Conservation (phyloP, 2,888 invertebrate genomes). For the Heliconius erato region DNA sequence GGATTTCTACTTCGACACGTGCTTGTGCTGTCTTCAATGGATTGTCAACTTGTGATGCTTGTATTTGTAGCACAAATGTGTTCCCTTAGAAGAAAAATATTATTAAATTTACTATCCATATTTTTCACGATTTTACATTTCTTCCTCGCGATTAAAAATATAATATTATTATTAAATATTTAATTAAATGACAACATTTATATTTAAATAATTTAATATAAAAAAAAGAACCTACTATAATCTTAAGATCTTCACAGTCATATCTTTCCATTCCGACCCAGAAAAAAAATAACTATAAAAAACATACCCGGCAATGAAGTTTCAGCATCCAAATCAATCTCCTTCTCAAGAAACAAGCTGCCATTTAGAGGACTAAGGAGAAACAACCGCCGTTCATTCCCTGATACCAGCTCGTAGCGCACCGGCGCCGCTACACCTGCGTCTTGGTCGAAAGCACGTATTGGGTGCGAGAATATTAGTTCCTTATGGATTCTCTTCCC, state of each 20-base stretch:
- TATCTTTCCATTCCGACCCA: neutral
- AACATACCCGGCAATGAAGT: slow-evolving; percentile 86
- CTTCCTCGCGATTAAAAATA: neutral
- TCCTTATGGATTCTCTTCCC: slow-evolving; percentile 90
- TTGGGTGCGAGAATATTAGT: slow-evolving; percentile 89
- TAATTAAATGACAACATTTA: neutral
- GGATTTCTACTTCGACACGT: slow-evolving; percentile 89
- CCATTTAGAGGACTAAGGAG: slow-evolving; percentile 91
- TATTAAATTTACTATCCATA: neutral
- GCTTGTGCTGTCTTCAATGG: slow-evolving; percentile 91
- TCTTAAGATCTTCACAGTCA: neutral
- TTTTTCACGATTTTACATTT: neutral
- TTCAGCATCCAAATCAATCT: slow-evolving; percentile 93
- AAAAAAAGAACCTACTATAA: neutral
- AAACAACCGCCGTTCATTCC: slow-evolving; percentile 92
- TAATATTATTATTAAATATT: too few relatives aligned
- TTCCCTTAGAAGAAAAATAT: slow-evolving; percentile 76
- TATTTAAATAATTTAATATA: neutral
- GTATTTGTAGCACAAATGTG: slow-evolving; percentile 91
- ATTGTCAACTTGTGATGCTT: slow-evolving; percentile 92
- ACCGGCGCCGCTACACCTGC: slow-evolving; percentile 90
- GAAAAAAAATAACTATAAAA: neutral
- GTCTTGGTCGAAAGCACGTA: slow-evolving; percentile 93
- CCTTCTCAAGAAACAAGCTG: slow-evolving; percentile 90
- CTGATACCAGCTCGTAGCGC: slow-evolving; percentile 92